A percentile compares a stretch with the other conserved stretches of the same genome.
Evolutionary conservation across 2,113 vertebrate genomes (phyloP).

Genomic region (Lasiurus borealis): DNA sequence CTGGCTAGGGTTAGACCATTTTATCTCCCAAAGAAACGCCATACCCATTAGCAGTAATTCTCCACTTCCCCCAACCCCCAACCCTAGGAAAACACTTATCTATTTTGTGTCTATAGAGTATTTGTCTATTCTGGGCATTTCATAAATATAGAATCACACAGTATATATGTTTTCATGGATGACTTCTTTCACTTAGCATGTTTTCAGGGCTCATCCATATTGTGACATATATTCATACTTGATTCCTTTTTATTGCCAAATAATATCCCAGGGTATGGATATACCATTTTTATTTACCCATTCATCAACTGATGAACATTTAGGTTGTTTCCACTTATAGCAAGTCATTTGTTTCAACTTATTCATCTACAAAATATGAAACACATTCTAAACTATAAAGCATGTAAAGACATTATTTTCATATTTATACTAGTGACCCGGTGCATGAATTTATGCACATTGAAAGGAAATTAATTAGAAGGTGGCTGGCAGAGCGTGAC

Average conservation of each 20-base stretch:
- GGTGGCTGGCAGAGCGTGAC: too few relatives aligned
- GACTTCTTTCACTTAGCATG: not conserved
- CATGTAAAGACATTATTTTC: not conserved
- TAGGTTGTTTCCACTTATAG: not conserved
- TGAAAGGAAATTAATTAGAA: too few relatives aligned
- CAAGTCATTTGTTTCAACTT: constrained; percentile 51
- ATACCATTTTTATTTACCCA: not conserved
- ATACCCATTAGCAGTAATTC: not conserved
- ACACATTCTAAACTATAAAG: not conserved
- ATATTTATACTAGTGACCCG: not conserved
- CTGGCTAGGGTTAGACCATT: not conserved
- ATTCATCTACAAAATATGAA: not conserved
- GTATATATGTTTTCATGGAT: not conserved
- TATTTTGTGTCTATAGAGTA: constrained; percentile 2
- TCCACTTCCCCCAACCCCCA: not conserved
- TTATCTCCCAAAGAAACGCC: not conserved
- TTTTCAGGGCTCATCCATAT: constrained; percentile 9
- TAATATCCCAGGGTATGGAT: not conserved
- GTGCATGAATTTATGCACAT: too few relatives aligned
- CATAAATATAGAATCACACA: not conserved
- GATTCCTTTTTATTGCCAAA: not conserved
- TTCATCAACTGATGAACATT: not conserved
- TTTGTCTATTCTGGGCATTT: constrained; percentile 13
- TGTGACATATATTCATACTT: not conserved
- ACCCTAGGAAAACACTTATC: not conserved